Evolutionary conservation across 2,113 vertebrate species (phyloP).

Genomic region (Cettia cetti): DNA sequence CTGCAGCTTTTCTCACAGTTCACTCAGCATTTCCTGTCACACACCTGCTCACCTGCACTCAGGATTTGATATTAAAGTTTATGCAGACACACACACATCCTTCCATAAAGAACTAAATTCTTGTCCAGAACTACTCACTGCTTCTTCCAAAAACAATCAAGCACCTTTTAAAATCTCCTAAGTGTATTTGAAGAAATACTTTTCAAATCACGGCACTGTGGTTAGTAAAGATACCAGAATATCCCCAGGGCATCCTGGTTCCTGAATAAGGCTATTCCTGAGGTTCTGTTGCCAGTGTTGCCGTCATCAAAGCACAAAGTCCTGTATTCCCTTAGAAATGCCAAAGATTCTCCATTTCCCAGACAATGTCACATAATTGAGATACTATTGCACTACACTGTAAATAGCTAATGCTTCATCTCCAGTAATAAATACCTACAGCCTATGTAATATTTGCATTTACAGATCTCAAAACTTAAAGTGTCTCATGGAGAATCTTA

Average conservation of each 20-base stretch:
- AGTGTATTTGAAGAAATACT: not conserved
- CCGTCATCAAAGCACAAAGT: not conserved
- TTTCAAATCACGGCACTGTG: not conserved
- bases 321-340: not conserved
- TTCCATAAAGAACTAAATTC: not conserved
- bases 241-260: not conserved
- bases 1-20: not conserved
- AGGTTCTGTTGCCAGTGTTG: not conserved
- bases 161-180: not conserved
- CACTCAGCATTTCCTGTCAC: not conserved
- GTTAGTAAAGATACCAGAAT: not conserved
- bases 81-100: not conserved
- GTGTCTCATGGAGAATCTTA: not conserved
- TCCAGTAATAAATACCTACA: not conserved
- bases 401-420: not conserved
- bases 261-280: rapidly evolving
- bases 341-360: not conserved
- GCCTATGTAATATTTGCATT: rapidly evolving
- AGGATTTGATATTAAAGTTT: not conserved
- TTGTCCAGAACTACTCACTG: not conserved
- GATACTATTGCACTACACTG: rapidly evolving
- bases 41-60: not conserved
- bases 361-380: not conserved
- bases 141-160: not conserved
- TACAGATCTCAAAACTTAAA: not conserved